phyloP scores from a whole-genome alignment of 2,797 vertebrate species.

The Philypnodon macrostomus region DNA sequence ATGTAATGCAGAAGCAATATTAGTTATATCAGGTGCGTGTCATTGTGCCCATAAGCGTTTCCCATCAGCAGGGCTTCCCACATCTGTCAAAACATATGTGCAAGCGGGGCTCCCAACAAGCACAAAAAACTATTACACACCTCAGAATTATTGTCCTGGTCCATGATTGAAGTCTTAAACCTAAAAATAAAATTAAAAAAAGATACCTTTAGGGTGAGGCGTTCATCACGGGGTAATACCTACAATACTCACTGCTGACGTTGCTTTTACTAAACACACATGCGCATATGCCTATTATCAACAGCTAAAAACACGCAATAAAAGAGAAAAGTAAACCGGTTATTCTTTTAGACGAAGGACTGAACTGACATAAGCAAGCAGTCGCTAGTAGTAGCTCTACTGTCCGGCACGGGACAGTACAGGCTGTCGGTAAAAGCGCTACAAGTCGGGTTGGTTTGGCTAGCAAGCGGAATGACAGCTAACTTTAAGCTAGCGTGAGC shows the following conservation, averaged over 20 bases:
- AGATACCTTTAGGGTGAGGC: conserved; percentile 17
- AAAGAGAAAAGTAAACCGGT: background rate
- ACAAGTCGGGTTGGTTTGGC: conserved; percentile 12
- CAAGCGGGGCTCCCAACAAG: background rate
- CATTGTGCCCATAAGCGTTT: no score
- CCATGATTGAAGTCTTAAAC: conserved; percentile 63
- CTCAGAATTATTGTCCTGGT: conserved; percentile 76
- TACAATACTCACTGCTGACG: conserved; percentile 45
- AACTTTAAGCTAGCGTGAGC: conserved; percentile 48
- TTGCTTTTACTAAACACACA: conserved; percentile 33
- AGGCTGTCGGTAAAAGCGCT: no score
- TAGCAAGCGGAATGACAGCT: conserved; percentile 41
- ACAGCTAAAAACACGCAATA: background rate
- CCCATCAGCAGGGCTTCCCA: conserved; percentile 2
- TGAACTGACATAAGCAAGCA: no score
- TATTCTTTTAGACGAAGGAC: no score
- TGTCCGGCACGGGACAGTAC: conserved; percentile 2
- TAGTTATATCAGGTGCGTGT: conserved; percentile 13
- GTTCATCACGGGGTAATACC: conserved; percentile 32
- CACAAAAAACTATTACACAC: conserved; percentile 44
- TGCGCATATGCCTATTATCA: background rate
- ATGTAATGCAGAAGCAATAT: background rate
- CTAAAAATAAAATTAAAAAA: conserved; percentile 32
- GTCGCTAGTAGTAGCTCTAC: conserved; percentile 13
- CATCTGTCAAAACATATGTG: conserved; percentile 6